These are phyloP conservation scores for Thermophis baileyi DNA, from an alignment of 2,113 vertebrate species.

Conservation along the genomic window DNA sequence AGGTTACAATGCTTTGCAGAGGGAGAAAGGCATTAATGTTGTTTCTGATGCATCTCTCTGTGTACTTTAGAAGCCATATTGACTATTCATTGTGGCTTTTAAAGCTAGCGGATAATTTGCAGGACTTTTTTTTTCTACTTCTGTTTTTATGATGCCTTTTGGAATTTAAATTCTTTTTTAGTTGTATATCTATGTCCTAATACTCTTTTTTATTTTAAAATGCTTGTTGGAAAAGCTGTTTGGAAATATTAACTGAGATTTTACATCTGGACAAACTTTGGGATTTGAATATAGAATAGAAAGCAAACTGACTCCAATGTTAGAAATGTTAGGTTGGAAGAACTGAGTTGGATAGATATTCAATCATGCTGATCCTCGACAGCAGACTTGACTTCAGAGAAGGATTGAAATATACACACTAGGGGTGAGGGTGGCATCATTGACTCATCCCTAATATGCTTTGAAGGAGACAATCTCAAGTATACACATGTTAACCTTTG, in stretches of 20 bases:
- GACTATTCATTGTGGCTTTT: not conserved
- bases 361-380: not conserved
- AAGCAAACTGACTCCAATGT: not conserved
- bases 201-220: not conserved
- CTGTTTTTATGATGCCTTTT: not conserved
- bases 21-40: not conserved
- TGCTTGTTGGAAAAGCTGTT: not conserved
- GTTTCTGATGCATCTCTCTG: not conserved
- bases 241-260: not conserved
- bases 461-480: not conserved
- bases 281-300: not conserved
- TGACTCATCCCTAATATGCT: not conserved
- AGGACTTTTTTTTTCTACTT: not conserved
- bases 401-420: not conserved
- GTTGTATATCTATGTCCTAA: not conserved
- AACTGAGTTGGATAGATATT: no score
- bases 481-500: not conserved
- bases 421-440: not conserved
- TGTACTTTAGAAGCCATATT: not conserved
- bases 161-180: not conserved
- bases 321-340: not conserved
- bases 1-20: not conserved
- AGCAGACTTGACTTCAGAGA: not conserved
- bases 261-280: not conserved
- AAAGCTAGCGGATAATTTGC: not conserved